Evolutionary conservation across 2,888 invertebrate species (phyloP).

Genomic region (Rosalia funebris): DNA sequence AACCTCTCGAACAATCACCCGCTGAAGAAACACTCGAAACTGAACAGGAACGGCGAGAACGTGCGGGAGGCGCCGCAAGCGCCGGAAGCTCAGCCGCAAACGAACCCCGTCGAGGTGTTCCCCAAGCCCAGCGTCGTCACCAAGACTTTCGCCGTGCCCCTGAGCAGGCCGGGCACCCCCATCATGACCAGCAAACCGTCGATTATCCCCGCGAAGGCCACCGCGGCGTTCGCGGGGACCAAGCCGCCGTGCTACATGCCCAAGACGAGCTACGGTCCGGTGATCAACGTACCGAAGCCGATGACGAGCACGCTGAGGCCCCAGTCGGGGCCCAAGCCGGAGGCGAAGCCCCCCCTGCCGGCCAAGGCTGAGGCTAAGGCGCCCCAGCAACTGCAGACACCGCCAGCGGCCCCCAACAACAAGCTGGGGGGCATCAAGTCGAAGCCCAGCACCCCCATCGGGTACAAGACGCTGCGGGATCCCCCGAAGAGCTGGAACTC

Average conservation of each 20-base stretch:
- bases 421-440: conserved; percentile 47
- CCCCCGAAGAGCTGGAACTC: conserved; percentile 73
- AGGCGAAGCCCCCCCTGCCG: background rate
- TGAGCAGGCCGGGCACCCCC: conserved; percentile 34
- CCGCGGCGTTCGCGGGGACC: conserved; percentile 22
- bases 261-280: conserved; percentile 52
- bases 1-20: conserved; percentile 62
- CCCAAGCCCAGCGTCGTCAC: conserved; percentile 40
- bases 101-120: background rate
- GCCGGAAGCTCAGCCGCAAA: conserved; percentile 7
- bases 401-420: conserved; percentile 9
- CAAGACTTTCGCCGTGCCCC: conserved; percentile 22
- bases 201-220: conserved; percentile 14
- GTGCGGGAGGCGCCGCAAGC: conserved; percentile 28
- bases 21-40: conserved; percentile 55
- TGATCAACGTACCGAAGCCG: conserved; percentile 56
- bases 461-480: conserved; percentile 70
- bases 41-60: conserved; percentile 48
- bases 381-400: conserved; percentile 10
- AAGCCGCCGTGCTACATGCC: conserved; percentile 57
- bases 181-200: conserved; percentile 26
- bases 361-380: background rate
- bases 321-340: conserved; percentile 14
- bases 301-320: conserved; percentile 39
- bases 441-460: conserved; percentile 61